Evolutionary conservation across 2,888 invertebrate species (phyloP), one percentile per base, ranked within the genome.

Genomic region (Nymphalis c-album): DNA sequence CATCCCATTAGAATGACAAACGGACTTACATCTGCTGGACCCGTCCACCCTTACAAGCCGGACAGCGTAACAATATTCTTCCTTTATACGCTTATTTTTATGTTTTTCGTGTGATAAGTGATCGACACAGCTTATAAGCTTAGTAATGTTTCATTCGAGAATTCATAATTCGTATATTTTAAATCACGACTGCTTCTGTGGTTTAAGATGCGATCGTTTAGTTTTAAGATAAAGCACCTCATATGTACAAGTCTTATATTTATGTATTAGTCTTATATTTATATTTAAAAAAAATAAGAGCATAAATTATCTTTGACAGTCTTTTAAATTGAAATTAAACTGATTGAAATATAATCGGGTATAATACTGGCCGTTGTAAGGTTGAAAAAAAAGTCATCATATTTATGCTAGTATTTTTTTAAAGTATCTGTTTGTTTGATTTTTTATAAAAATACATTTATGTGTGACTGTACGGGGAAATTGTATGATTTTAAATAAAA

Each of bases 21-120:
- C 77, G 76, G 72, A 76, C 76, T 74, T 75, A 75, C 88, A 88
- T 87, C 88, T 88, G 88, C 88, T 74, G 83, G 83, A 87, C 87
- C 87, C 86, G 88, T 86, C 83, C 62, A 65, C 73, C 72, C 72
- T 68, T 60, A 68, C 50, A 40, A 40, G 40, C 55, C 62, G 66
- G 64, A 57, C 67, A 46, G 58, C 31, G 31, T 53, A 59, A 51
- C 59, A 46, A 31, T 60, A 53, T 64, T 35, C 65, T 60, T 60
- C 60, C 61, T 55, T 55, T 53, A 61, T 57, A 66, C 55, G 65
- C 61, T 66, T 61, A 61, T 66, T 61, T 65, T 57, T 48, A 61
- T 51, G 63, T 40, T 57, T 18, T 57, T 18, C 13, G 40, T 18
- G 18, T 40, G 8, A 40, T 20, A 40, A 18, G 3, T 13, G 35